phyloP scores from a whole-genome alignment of 2,113 vertebrate genomes.

The Leucoraja erinaceus region DNA sequence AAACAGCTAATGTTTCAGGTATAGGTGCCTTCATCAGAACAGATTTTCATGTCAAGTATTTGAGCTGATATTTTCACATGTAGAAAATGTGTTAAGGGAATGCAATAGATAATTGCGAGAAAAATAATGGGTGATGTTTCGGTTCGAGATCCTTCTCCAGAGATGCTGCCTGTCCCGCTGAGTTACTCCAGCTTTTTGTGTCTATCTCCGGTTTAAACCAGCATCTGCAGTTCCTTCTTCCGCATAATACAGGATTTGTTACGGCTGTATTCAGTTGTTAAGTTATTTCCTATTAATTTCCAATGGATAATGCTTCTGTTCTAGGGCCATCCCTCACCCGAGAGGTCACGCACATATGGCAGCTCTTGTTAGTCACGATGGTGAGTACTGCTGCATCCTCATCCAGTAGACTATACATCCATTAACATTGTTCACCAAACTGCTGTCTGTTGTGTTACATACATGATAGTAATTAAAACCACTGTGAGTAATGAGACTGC shows the following conservation, averaged over 20 bases:
- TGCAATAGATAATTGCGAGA: too few species aligned
- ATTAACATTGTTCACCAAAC: background rate
- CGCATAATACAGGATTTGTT: background rate
- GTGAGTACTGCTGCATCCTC: slow-evolving; percentile 58
- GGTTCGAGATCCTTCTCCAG: too few species aligned
- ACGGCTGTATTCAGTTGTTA: background rate
- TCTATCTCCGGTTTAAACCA: too few species aligned
- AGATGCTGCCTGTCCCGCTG: too few species aligned
- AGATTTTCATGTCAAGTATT: too few species aligned
- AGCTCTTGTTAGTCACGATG: slow-evolving; percentile 88
- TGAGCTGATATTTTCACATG: too few species aligned
- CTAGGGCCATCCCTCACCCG: slow-evolving; percentile 93
- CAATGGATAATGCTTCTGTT: slow-evolving; percentile 41
- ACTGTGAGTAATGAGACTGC: background rate
- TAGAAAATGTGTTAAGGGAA: too few species aligned
- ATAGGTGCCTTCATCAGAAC: too few species aligned
- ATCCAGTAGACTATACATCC: background rate
- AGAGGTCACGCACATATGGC: slow-evolving; percentile 92
- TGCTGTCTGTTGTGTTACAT: background rate
- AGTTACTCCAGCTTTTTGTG: too few species aligned
- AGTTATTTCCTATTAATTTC: background rate
- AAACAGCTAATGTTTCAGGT: too few species aligned
- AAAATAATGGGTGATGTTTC: too few species aligned
- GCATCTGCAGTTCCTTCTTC: too few species aligned
- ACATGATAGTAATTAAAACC: background rate